Evolutionary conservation across 2,888 invertebrate species (phyloP).

Genomic region (Pseudoips prasinana): DNA sequence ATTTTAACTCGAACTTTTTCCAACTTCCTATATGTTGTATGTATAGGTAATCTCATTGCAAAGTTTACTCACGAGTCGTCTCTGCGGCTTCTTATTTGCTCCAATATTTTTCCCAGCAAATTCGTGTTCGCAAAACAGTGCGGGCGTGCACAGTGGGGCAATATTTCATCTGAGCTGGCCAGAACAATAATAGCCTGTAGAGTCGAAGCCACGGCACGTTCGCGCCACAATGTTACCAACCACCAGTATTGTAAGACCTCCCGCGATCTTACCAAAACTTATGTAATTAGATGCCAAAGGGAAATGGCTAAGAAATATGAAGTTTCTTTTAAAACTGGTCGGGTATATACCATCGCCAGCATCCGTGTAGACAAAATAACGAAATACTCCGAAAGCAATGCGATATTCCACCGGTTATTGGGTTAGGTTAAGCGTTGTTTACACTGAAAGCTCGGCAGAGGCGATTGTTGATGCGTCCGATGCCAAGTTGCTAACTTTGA

Average conservation of each 20-base stretch:
- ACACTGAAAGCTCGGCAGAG: slow-evolving; percentile 61
- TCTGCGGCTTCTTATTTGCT: slow-evolving; percentile 67
- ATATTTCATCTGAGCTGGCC: slow-evolving; percentile 80
- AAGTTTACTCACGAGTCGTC: slow-evolving; percentile 62
- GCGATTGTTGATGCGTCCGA: slow-evolving; percentile 71
- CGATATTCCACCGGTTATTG: slow-evolving; percentile 75
- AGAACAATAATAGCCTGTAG: slow-evolving; percentile 79
- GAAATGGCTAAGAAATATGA: slow-evolving; percentile 32
- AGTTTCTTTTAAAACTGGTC: slow-evolving; percentile 49
- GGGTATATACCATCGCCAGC: slow-evolving; percentile 66
- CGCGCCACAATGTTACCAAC: slow-evolving; percentile 72
- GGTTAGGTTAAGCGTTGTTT: slow-evolving; percentile 80
- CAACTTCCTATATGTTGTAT: slow-evolving; percentile 21
- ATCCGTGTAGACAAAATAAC: slow-evolving; percentile 81
- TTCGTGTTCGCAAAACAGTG: slow-evolving; percentile 73
- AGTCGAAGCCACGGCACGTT: slow-evolving; percentile 80
- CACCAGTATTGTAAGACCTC: slow-evolving; percentile 53
- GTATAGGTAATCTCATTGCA: slow-evolving; percentile 45
- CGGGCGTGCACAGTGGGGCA: slow-evolving; percentile 76
- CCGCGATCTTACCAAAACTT: slow-evolving; percentile 37
- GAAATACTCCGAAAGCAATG: slow-evolving; percentile 79
- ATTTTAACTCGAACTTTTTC: slow-evolving; percentile 18
- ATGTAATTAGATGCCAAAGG: slow-evolving; percentile 33
- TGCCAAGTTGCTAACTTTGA: slow-evolving; percentile 68
- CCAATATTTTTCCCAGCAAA: slow-evolving; percentile 73